Base-by-base conservation (phyloP, 2,113 vertebrate genomes). In the Dicentrarchus labrax region DNA sequence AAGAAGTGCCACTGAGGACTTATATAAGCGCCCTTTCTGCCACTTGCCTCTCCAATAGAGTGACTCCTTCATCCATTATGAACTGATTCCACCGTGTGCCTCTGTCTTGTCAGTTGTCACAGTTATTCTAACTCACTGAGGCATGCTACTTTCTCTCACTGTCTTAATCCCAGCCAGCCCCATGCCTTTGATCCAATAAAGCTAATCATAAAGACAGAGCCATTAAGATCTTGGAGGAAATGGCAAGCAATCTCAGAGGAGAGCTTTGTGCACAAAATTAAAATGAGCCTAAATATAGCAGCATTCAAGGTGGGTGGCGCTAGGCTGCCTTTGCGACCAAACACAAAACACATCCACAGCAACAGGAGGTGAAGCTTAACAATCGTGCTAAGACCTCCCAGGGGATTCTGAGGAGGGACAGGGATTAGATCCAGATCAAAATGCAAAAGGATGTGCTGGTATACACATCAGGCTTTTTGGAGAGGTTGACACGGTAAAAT, bases 271-370 rank as follows among this genome's bases (percentile, higher is more conserved):
- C 86, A 88, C 82, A 83, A 91, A 93, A 95, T 95, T 95, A 94
- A 94, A 94, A 90, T 81, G 80, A 85, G 77, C 30, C 94, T 95
- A 95, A 93, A 94, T 94, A 94, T 94, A 95, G 94, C 88, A 87
- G 59, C 84, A 21, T 79, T 68, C 54, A 72, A 83, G 83, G 87
- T 86, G 84, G 84, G 86, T 48, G 76, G 82, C 56, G 54, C 75
- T 47, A 6, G 53, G 81, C 54, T 36, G 60, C 69, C 48, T 16
- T 70, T 64, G 45, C 50, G 4, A 57, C 22, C 16, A 4, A 73
- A 78, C 77, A 75, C 82, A 78, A 74, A 67, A 59, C 65, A 76
- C 65, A 43, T 77, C 24, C 81, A 38, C 74, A 59, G 87, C 92
- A 92, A 89, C 92, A 88, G 82, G 81, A 85, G 91, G 76, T 73